Evolutionary conservation across 2,113 vertebrate genomes (phyloP).

Genomic region (Zosterops borbonicus): DNA sequence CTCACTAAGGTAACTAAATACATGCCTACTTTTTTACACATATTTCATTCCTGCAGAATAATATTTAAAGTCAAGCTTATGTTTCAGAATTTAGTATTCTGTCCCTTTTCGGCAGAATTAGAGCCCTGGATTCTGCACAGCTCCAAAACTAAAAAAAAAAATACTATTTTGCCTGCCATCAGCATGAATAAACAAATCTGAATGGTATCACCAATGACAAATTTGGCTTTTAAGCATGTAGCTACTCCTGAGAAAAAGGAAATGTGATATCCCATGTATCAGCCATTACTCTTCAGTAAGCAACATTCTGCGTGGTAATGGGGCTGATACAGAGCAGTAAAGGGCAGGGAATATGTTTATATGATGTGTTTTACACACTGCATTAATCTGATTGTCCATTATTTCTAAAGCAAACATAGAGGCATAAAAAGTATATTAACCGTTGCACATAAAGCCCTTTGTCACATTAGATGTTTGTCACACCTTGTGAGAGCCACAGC

Average conservation of each 20-base stretch:
- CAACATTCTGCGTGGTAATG: neutral
- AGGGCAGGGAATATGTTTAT: slow-evolving; percentile 43
- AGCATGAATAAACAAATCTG: neutral
- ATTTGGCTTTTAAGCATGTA: neutral
- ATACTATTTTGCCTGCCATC: neutral
- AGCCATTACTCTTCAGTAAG: slow-evolving; percentile 11
- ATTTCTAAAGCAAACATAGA: slow-evolving; percentile 46
- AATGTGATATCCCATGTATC: neutral
- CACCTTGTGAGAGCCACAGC: slow-evolving; percentile 6
- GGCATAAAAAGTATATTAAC: slow-evolving; percentile 43
- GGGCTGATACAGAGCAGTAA: slow-evolving; percentile 18
- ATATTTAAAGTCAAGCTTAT: neutral
- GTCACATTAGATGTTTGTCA: slow-evolving; percentile 25
- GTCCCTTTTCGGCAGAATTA: neutral
- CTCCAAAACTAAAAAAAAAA: neutral
- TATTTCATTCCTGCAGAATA: neutral
- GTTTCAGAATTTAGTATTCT: neutral
- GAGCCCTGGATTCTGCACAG: neutral
- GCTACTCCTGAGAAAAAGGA: neutral
- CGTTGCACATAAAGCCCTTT: slow-evolving; percentile 14
- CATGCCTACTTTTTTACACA: neutral
- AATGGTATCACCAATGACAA: neutral
- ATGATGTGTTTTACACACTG: slow-evolving; percentile 2
- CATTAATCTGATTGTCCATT: slow-evolving; percentile 49
- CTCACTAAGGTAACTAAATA: neutral